Evolutionary conservation across 2,113 vertebrate genomes (phyloP).

Genomic region (Pseudolaguvia tuberculata): DNA sequence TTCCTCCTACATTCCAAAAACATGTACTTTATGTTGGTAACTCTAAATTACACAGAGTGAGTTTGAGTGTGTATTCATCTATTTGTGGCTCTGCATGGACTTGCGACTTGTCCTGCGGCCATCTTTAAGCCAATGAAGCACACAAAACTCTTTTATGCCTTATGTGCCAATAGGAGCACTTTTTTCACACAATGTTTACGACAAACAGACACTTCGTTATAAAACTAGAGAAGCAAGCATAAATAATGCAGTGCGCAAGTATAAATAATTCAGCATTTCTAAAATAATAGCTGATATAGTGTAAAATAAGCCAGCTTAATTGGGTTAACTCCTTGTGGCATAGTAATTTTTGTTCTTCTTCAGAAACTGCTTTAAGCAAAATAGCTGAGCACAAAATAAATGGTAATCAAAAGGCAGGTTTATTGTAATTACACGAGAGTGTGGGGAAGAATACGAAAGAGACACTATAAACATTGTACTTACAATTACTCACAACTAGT

Average conservation of each 20-base stretch:
- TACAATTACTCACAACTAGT: too few relatives aligned
- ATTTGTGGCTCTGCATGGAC: too few relatives aligned
- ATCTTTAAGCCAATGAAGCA: neutral
- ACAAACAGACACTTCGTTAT: constrained; percentile 8
- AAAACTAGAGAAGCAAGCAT: constrained; percentile 7
- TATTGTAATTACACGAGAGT: neutral
- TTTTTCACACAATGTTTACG: neutral
- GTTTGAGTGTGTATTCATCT: too few relatives aligned
- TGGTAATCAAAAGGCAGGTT: neutral
- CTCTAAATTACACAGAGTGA: too few relatives aligned
- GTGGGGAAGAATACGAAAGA: neutral
- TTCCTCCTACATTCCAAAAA: too few relatives aligned
- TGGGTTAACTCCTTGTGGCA: constrained; percentile 7
- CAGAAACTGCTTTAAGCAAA: neutral
- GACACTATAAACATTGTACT: too few relatives aligned
- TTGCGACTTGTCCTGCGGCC: neutral
- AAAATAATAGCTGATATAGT: constrained; percentile 13
- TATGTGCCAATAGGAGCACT: neutral
- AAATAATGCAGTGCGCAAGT: constrained; percentile 12
- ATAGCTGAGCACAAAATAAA: neutral
- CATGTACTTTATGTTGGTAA: too few relatives aligned
- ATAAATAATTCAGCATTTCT: constrained; percentile 23
- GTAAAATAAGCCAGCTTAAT: constrained; percentile 22
- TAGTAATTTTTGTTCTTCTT: neutral
- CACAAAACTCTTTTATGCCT: neutral